A percentile compares a stretch with the other conserved stretches of the same genome.
phyloP scores from a whole-genome alignment of 92 coral and sea anemone species.

The Zoanthus solanderi region DNA sequence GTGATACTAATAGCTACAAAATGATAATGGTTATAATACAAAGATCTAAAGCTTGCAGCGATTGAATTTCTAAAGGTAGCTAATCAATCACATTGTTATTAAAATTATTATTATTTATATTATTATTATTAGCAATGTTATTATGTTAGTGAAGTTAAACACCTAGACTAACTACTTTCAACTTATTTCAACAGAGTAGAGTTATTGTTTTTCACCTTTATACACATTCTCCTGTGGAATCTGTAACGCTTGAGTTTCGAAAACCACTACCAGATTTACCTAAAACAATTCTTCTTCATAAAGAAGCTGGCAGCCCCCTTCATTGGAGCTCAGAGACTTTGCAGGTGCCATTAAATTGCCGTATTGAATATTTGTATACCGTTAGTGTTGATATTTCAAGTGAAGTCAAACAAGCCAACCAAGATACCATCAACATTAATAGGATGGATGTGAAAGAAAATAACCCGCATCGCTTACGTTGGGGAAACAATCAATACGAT shows the following conservation, averaged over 20 bases:
- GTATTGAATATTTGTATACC: constrained; percentile 57
- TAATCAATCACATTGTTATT: no score
- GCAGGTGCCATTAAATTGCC: constrained; percentile 6
- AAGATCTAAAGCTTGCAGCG: no score
- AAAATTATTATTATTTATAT: no score
- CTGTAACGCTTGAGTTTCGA: constrained; percentile 16
- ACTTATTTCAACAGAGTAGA: constrained; percentile 5
- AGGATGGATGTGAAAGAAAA: constrained; percentile 9
- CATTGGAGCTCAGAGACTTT: constrained; percentile 61
- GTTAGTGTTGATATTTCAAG: constrained; percentile 38
- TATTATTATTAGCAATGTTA: not conserved
- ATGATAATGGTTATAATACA: no score
- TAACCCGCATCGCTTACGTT: not conserved
- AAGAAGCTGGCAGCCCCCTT: not conserved
- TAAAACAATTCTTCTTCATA: constrained; percentile 32
- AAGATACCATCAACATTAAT: not conserved
- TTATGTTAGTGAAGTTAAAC: not conserved
- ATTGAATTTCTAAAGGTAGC: no score
- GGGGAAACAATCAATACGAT: constrained; percentile 67
- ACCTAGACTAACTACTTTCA: not conserved
- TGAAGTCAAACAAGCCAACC: not conserved
- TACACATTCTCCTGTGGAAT: not conserved
- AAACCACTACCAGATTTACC: not conserved
- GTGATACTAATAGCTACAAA: no score
- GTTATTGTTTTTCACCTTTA: constrained; percentile 11